Conservation (phyloP, 2,888 invertebrate species). For the Pristionchus japonicus region DNA sequence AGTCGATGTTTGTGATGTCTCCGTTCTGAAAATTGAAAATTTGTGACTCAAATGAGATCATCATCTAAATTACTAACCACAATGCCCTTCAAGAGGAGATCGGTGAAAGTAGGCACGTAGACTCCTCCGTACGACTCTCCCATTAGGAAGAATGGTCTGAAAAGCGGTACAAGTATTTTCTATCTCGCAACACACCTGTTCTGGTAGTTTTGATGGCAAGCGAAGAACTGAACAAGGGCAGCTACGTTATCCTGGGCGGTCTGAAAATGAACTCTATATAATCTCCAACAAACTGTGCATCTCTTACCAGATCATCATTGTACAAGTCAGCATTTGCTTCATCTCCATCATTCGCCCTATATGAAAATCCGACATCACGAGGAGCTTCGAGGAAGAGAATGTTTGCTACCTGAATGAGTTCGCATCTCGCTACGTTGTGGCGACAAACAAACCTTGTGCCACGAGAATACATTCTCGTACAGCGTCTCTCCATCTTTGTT, state of each 20-base stretch:
- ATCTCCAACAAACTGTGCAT: background rate
- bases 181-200: constrained; percentile 22
- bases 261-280: constrained; percentile 54
- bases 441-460: too few relatives aligned
- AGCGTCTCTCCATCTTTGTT: constrained; percentile 56
- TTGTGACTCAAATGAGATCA: background rate
- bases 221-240: constrained; percentile 77
- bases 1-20: constrained; percentile 53
- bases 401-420: constrained; percentile 72
- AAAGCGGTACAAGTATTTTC: too few relatives aligned
- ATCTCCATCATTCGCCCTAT: constrained; percentile 64
- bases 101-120: constrained; percentile 48
- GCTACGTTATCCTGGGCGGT: constrained; percentile 76
- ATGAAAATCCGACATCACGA: constrained; percentile 78
- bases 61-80: constrained; percentile 4
- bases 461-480: constrained; percentile 60
- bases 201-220: constrained; percentile 76
- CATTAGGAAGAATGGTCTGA: constrained; percentile 56
- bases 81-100: constrained; percentile 45
- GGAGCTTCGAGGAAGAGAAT: constrained; percentile 78
- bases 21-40: background rate
- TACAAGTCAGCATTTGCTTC: constrained; percentile 53
- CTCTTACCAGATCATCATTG: constrained; percentile 59
- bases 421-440: too few relatives aligned
- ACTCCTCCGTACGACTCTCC: constrained; percentile 50